Evolutionary conservation across 1,140 invertebrate genomes (phyloP).

Genomic region (Calycopis cecrops): DNA sequence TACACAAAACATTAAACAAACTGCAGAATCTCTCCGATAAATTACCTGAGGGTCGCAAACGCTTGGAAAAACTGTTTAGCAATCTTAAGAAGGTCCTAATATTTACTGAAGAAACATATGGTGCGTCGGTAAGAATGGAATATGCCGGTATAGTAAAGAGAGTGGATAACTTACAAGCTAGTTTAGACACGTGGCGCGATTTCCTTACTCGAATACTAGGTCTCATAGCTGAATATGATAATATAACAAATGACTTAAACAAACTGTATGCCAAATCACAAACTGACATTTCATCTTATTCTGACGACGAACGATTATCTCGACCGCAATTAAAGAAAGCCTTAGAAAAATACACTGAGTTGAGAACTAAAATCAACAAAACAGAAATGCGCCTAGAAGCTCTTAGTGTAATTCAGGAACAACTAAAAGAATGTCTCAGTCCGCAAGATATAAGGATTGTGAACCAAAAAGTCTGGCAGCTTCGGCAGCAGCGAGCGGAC

Average conservation of each 20-base stretch:
- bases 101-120: constrained; percentile 85
- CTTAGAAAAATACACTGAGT: constrained; percentile 77
- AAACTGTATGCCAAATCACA: constrained; percentile 77
- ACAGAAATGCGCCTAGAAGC: constrained; percentile 78
- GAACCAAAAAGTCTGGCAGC: constrained; percentile 83
- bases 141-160: constrained; percentile 84
- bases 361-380: constrained; percentile 76
- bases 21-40: constrained; percentile 82
- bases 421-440: constrained; percentile 89
- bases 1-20: constrained; percentile 82
- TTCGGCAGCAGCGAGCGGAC: constrained; percentile 87
- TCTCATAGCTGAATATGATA: constrained; percentile 78
- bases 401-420: constrained; percentile 84
- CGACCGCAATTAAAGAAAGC: constrained; percentile 70
- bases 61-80: constrained; percentile 77
- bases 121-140: constrained; percentile 87
- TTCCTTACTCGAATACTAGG: constrained; percentile 80
- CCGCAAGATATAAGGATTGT: constrained; percentile 90
- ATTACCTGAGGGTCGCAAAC: constrained; percentile 80
- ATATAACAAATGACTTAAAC: constrained; percentile 75
- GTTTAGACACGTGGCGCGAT: constrained; percentile 87
- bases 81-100: constrained; percentile 83
- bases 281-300: constrained; percentile 71
- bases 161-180: constrained; percentile 85
- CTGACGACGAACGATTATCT: constrained; percentile 57